Conservation (phyloP, 2,888 invertebrate species). For the Spilarctia lutea region DNA sequence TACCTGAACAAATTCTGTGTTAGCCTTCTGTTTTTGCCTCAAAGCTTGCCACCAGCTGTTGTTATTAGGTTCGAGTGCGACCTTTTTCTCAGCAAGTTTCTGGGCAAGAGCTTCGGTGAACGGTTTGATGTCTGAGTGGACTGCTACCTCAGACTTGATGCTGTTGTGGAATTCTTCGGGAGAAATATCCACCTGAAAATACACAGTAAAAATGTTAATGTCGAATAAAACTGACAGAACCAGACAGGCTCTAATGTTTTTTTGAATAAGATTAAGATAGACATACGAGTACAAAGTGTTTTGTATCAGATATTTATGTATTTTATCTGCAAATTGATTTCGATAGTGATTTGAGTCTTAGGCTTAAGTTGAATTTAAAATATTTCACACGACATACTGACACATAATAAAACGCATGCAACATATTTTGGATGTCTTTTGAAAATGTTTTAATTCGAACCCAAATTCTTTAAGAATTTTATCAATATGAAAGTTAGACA, state of each 20-base stretch:
- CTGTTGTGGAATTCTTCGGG: slow-evolving; percentile 98
- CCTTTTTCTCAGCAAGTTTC: slow-evolving; percentile 86
- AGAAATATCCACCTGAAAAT: slow-evolving; percentile 91
- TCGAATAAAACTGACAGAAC: neutral
- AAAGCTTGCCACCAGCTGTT: slow-evolving; percentile 93
- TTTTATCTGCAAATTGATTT: too few relatives aligned
- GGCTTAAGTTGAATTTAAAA: too few relatives aligned
- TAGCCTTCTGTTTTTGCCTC: slow-evolving; percentile 90
- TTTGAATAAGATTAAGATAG: neutral
- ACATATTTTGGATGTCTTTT: too few relatives aligned
- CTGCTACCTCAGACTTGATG: slow-evolving; percentile 91
- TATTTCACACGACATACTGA: too few relatives aligned
- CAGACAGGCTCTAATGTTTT: neutral
- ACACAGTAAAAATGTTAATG: neutral
- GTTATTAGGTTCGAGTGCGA: slow-evolving; percentile 82
- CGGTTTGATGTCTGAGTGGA: slow-evolving; percentile 94
- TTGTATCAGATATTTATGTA: neutral
- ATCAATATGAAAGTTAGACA: neutral
- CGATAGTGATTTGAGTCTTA: too few relatives aligned
- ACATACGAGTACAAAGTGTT: too few relatives aligned
- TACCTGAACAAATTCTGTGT: slow-evolving; percentile 90
- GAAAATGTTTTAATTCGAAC: too few relatives aligned
- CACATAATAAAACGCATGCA: too few relatives aligned
- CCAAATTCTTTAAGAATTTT: neutral
- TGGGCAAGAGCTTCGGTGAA: slow-evolving; percentile 89